These are phyloP conservation scores for Porphyrio hochstetteri DNA, from an alignment of 2,113 vertebrate genomes.

Conservation along the genomic window DNA sequence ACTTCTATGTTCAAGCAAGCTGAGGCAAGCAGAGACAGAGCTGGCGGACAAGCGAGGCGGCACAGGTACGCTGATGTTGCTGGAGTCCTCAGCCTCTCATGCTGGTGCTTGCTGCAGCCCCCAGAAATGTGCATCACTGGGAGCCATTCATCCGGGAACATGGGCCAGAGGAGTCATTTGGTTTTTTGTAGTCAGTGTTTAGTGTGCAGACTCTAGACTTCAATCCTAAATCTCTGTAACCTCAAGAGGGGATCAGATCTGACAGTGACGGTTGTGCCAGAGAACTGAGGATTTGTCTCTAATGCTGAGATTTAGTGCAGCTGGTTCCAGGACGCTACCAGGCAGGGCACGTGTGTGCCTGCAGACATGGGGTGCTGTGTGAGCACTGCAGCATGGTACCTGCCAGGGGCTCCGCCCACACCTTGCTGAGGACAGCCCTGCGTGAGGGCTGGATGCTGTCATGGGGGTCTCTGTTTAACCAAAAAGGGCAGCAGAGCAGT, in stretches of 20 bases:
- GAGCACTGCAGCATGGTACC: fast-evolving
- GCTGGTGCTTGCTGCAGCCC: fast-evolving
- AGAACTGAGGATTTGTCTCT: neutral
- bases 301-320: neutral
- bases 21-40: neutral
- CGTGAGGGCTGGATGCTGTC: fast-evolving
- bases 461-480: fast-evolving
- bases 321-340: neutral
- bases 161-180: neutral
- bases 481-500: neutral
- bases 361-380: fast-evolving
- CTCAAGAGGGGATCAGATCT: neutral
- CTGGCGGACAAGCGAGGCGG: neutral
- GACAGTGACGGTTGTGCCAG: neutral
- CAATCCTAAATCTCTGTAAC: neutral
- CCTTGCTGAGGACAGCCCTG: neutral
- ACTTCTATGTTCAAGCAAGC: neutral
- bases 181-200: fast-evolving
- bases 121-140: fast-evolving
- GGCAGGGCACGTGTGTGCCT: neutral
- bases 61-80: neutral
- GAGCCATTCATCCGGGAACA: neutral
- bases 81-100: neutral
- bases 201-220: neutral
- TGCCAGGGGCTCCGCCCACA: neutral